Base-by-base conservation (phyloP, 2,888 invertebrate genomes). In the Amblyteles armatorius region DNA sequence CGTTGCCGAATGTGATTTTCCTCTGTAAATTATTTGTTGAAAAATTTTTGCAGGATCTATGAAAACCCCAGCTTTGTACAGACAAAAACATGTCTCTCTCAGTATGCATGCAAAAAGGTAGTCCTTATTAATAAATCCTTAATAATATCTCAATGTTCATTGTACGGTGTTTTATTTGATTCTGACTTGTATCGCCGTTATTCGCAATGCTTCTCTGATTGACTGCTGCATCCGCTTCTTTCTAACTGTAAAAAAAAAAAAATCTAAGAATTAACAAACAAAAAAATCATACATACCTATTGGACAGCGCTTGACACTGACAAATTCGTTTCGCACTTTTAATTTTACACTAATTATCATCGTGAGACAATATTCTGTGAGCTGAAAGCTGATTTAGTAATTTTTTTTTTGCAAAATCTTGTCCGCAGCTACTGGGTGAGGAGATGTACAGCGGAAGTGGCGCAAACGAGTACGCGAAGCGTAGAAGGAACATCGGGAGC, bases 361-460 rank as follows among this genome's bases (percentile, higher is more conserved):
- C 13, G 29, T 33, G 29, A n/a, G n/a, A n/a, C 5, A 29, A 33
- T 26, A 16, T 29, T 22, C 63, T 13, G 7, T 29, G n/a, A 33
- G 7, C 26, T 5, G 5, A 16, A 22, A 6, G 7, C 33, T 19
- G 29, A 29, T 29, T 33, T 3, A 13, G 16, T 48, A 19, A 22
- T 52, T 33, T 73, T 76, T 36, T 9, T 40, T 40, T 40, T 11
- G 9, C 5, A 0, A 55, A 22, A 2, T n/a, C 7, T 55, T 22
- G 1, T 80, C 90, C 90, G 40, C 87, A 94, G 94, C 78, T 94
- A 2, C 89, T 94, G 22, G 94, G 94, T 1, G 93, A 93, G 80
- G 93, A 93, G 85, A 92, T 93, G 91, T 92, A 92, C 88, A 92
- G 90, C 80, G 91, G 88, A 57, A 90, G 88, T 67, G 88, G 88